phyloP scores from a whole-genome alignment of 2,888 invertebrate species.

The Crioceris asparagi region DNA sequence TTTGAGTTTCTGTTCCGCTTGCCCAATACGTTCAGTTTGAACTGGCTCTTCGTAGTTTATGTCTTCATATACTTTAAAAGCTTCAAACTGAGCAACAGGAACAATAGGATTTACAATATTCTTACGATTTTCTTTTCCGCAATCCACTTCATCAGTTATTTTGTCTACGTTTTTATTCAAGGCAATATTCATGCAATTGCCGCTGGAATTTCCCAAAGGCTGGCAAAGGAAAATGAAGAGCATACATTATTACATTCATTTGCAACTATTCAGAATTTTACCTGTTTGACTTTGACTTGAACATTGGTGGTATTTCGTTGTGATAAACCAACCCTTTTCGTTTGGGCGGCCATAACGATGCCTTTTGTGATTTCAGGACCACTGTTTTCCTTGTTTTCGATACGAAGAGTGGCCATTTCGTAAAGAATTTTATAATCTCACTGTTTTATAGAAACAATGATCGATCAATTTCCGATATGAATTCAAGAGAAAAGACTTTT shows the following conservation, averaged over 20 bases:
- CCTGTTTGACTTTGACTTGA: constrained; percentile 25
- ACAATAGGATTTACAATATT: constrained; percentile 33
- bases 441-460: not conserved
- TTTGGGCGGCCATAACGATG: constrained; percentile 32
- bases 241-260: not conserved
- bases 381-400: constrained; percentile 68
- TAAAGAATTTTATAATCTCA: not conserved
- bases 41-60: constrained; percentile 31
- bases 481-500: not conserved
- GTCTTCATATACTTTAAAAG: constrained; percentile 68
- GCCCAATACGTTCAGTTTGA: constrained; percentile 25
- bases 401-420: constrained; percentile 61
- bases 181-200: constrained; percentile 7
- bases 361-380: constrained; percentile 37
- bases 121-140: constrained; percentile 18
- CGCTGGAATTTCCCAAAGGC: constrained; percentile 18
- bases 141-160: constrained; percentile 7
- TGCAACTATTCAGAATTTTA: constrained; percentile 12
- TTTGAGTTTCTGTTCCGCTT: constrained; percentile 22
- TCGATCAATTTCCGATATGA: not conserved
- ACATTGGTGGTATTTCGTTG: constrained; percentile 33
- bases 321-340: constrained; percentile 54
- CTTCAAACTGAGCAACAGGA: constrained; percentile 63
- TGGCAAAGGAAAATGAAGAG: constrained; percentile 11
- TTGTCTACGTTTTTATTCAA: constrained; percentile 7